Conservation (phyloP, 2,113 vertebrate species). For the Furnarius figulus region DNA sequence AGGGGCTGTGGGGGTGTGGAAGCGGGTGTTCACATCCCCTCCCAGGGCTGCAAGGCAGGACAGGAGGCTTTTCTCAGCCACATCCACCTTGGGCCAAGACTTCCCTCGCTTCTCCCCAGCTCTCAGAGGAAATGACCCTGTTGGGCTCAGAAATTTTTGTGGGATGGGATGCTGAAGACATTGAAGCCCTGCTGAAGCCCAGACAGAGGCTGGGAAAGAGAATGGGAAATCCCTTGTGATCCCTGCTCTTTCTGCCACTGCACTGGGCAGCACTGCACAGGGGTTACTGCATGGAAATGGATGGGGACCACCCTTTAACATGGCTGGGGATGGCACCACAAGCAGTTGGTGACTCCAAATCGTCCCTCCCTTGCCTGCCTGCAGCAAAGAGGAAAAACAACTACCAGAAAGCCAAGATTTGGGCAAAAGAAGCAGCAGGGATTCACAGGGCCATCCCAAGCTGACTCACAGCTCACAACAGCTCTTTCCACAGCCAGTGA, state of each 20-base stretch:
- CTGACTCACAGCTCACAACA: background rate
- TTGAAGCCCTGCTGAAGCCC: background rate
- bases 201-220: background rate
- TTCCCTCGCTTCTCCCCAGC: background rate
- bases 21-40: background rate
- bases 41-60: background rate
- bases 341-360: background rate
- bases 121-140: constrained; percentile 66
- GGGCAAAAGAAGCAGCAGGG: background rate
- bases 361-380: background rate
- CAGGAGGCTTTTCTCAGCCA: constrained; percentile 7
- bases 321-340: accelerated
- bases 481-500: background rate
- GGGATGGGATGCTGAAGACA: constrained; percentile 28
- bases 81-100: background rate
- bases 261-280: background rate
- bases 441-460: background rate
- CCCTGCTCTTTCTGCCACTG: background rate
- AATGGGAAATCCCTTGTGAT: background rate
- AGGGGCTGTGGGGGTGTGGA: constrained; percentile 39
- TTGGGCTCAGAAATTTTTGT: constrained; percentile 18
- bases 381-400: background rate
- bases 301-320: background rate
- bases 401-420: background rate
- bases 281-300: accelerated